Percentiles rank a stretch among this genome's conserved stretches.
Evolutionary conservation across 2,113 vertebrate species (phyloP).

Genomic region (Casuarius casuarius): DNA sequence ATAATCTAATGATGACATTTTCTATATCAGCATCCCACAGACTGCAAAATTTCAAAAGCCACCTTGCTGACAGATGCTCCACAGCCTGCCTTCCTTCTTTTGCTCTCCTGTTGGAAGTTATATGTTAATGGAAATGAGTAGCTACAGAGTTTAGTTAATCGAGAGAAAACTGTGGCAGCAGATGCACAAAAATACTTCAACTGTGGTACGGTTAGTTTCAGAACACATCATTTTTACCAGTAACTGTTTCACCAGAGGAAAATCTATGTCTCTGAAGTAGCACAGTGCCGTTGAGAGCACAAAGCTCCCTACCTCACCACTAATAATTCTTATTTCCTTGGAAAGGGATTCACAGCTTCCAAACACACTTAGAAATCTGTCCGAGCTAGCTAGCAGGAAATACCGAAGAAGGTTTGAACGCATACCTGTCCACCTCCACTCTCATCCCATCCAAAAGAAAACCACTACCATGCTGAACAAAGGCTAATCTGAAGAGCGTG

Average conservation of each 20-base stretch:
- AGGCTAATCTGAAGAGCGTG: not conserved
- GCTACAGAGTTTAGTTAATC: not conserved
- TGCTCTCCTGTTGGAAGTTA: not conserved
- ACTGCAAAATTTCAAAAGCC: not conserved
- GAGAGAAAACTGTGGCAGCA: not conserved
- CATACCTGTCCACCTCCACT: not conserved
- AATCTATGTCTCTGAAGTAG: not conserved
- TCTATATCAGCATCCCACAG: not conserved
- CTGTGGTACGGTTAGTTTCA: not conserved
- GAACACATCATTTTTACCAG: not conserved
- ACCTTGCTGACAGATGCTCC: not conserved
- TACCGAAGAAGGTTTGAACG: not conserved
- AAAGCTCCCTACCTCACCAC: not conserved
- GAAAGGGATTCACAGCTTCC: not conserved
- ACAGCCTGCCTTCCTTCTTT: not conserved
- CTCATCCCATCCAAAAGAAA: not conserved
- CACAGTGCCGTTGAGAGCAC: not conserved
- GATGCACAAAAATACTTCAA: not conserved
- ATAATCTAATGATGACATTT: not conserved
- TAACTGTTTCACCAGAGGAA: not conserved
- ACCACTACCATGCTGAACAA: not conserved
- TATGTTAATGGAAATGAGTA: not conserved
- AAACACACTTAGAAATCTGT: not conserved
- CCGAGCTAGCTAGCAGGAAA: not conserved
- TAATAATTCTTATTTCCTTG: not conserved